Evolutionary conservation across 2,113 vertebrate genomes (phyloP), one percentile per base, ranked within the genome.

Genomic region (Amia ocellicauda): DNA sequence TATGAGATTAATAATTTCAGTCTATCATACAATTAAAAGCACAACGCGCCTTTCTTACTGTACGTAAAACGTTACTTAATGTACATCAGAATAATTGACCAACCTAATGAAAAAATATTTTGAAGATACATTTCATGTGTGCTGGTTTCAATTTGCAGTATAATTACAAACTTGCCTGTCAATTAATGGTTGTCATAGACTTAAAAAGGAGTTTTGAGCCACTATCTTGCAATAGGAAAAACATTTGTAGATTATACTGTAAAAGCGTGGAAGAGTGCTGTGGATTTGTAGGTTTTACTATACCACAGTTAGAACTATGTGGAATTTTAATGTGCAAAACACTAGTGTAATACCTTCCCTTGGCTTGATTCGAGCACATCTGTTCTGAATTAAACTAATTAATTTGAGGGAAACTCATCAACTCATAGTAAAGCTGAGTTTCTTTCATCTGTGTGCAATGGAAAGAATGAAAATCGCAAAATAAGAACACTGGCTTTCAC

Each of bases 351-450:
- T 56, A 19, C 53, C 26, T 29, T 56, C 26, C 7, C 26, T 17
- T 24, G 22, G 24, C n/a, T 2, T 26, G 24, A 13, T 16, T 17
- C 20, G 22, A 27, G 47, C 23, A 42, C 63, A 42, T 24, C 41
- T 47, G 8, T 51, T 22, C 55, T 17, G 26, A 58, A 53, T 49
- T 17, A 64, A 58, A 49, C 47, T 47, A 13, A 49, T 57, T 42
- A 64, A 64, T 64, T 64, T 31, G 26, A 57, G 7, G n/a, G 49
- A 50, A 50, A 29, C 54, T 57, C 52, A 55, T 64, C 53, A 63
- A 53, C 55, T 63, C 62, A 27, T 8, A 4, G 19, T 11, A 7
- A 64, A 41, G 4, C 17, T 27, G 7, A 27, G 27, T 57, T 64
- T 49, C 28, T 52, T 42, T 36, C 47, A 28, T 49, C 24, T 49